Percentiles rank a stretch among this genome's conserved stretches.
phyloP scores from a whole-genome alignment of 2,797 vertebrate species.

The Artibeus jamaicensis region DNA sequence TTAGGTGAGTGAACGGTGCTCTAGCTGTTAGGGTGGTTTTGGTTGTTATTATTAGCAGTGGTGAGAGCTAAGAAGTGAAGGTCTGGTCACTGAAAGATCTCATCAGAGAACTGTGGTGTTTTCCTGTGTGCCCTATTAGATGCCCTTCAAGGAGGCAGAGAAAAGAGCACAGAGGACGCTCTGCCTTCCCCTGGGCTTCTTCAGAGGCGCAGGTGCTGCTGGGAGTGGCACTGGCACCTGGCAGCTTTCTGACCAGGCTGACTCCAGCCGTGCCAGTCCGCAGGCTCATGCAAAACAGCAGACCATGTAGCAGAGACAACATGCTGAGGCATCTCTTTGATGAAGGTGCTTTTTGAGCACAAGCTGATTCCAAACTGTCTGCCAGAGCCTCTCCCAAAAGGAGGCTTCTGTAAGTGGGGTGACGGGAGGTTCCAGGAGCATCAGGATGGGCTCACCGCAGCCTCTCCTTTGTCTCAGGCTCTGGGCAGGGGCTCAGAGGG shows the following conservation, averaged over 20 bases:
- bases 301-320: background rate
- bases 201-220: background rate
- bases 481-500: background rate
- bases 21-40: background rate
- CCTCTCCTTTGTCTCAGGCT: background rate
- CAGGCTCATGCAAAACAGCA: background rate
- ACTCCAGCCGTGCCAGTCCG: fast-evolving
- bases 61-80: background rate
- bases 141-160: background rate
- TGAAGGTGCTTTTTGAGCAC: conserved; percentile 44
- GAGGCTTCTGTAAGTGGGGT: background rate
- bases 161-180: fast-evolving
- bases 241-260: background rate
- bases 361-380: background rate
- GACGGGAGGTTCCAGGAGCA: background rate
- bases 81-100: fast-evolving
- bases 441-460: background rate
- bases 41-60: background rate
- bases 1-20: fast-evolving
- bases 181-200: background rate
- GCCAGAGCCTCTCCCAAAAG: background rate
- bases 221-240: background rate
- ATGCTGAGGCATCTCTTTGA: conserved; percentile 9
- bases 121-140: background rate
- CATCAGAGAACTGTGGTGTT: fast-evolving